Evolutionary conservation across 2,888 invertebrate species (phyloP).

Genomic region (Lepidocyrtoides sp.): DNA sequence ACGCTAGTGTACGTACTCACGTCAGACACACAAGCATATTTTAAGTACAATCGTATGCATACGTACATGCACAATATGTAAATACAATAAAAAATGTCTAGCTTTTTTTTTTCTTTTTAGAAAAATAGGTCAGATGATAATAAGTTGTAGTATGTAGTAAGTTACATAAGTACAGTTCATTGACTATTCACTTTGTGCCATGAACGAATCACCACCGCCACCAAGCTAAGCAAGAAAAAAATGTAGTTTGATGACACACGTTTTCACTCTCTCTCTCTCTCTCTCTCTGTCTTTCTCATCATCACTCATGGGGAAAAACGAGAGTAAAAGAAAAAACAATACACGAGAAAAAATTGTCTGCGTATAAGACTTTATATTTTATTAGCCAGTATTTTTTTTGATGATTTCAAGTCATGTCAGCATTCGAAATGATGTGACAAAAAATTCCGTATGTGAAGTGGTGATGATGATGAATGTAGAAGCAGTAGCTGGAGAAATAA

Average conservation of each 20-base stretch:
- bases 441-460: background rate
- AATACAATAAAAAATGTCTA: constrained; percentile 1
- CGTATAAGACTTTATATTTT: background rate
- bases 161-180: background rate
- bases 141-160: background rate
- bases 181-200: background rate
- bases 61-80: background rate
- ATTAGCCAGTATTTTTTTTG: background rate
- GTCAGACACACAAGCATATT: too few relatives aligned
- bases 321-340: background rate
- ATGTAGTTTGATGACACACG: background rate
- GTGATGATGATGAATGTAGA: background rate
- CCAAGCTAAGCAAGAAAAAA: too few relatives aligned
- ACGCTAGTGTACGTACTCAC: too few relatives aligned
- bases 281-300: too few relatives aligned
- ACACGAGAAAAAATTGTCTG: background rate
- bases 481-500: background rate
- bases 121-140: constrained; percentile 12
- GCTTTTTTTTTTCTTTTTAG: background rate
- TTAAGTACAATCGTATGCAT: background rate
- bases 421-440: background rate
- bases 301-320: background rate
- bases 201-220: background rate
- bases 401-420: background rate
- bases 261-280: too few relatives aligned